phyloP scores from a whole-genome alignment of 2,888 invertebrate species.

The Ptychoptera albimana region DNA sequence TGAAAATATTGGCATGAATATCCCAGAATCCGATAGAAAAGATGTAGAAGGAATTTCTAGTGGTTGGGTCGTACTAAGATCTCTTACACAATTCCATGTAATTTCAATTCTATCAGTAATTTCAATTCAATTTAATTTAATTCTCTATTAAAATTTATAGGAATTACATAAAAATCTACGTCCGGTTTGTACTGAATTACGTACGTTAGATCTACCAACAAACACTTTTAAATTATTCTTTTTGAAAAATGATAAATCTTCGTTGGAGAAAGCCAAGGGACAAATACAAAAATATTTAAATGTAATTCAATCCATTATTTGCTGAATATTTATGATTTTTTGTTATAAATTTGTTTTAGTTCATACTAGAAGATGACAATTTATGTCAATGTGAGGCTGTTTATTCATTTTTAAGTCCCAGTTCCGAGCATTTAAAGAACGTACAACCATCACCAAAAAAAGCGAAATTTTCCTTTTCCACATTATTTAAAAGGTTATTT shows the following conservation, averaged over 20 bases:
- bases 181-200: constrained; percentile 65
- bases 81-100: constrained; percentile 45
- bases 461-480: constrained; percentile 71
- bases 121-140: not conserved
- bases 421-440: constrained; percentile 76
- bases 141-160: constrained; percentile 37
- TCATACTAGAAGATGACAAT: constrained; percentile 71
- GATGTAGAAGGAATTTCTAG: constrained; percentile 36
- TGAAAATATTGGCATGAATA: constrained; percentile 34
- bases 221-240: constrained; percentile 61
- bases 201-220: constrained; percentile 68
- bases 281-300: constrained; percentile 76
- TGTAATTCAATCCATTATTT: constrained; percentile 34
- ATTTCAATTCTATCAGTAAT: constrained; percentile 8
- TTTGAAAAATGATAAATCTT: constrained; percentile 63
- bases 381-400: constrained; percentile 79
- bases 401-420: constrained; percentile 82
- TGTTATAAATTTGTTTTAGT: constrained; percentile 33
- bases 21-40: constrained; percentile 21
- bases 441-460: constrained; percentile 64
- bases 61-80: constrained; percentile 50
- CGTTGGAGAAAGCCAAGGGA: constrained; percentile 64
- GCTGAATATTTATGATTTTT: not conserved
- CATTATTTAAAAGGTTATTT: constrained; percentile 69
- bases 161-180: constrained; percentile 70